Base-by-base conservation (phyloP, 2,888 invertebrate genomes). In the Melanotus villosus region DNA sequence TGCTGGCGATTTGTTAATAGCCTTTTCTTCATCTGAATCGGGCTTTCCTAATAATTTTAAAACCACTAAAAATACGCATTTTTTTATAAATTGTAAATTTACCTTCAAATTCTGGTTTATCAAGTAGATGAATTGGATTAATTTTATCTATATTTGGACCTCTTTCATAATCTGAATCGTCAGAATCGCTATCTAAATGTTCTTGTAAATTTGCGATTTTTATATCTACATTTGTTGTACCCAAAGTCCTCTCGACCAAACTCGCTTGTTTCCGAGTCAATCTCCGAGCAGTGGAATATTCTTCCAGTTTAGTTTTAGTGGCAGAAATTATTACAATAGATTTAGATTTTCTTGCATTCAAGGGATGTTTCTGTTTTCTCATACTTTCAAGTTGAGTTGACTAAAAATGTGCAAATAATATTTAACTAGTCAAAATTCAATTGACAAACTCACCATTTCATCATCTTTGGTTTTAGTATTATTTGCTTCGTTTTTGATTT, bases 21-120 rank as follows among this genome's bases (percentile, higher is more conserved):
- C 73, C 9, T 74, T 74, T n/a, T 74, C 68, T 72, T 83, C 83
- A 23, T 82, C 82, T 2, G 79, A 76, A 74, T 84, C 82, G 1
- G 80, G 77, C 45, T 77, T 67, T 38, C 83, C 83, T 82, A 18
- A 2, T 7, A 0, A 47, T 6, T 23, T 23, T 9, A 10, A 23
- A 26, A 26, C 4, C 7, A 5, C 9, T 9, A 60, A n/a, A 6
- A 5, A 12, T 12, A 12, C 1, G 5, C 12, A 43, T 18, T 45
- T 50, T 26, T 10, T 18, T 7, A 14, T 30, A 30, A 5, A 3
- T 1, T n/a, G n/a, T n/a, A n/a, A 50, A 38, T 56, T 70, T 80
- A 88, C 88, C 88, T 79, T 87, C 84, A 79, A 87, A 88, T 21
- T 85, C 84, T 1, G 81, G 77, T 69, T 86, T 88, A 71, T 86